Percentiles rank a stretch among this genome's conserved stretches.
Conservation (phyloP, 2,888 invertebrate genomes). For the Acleris cristana region DNA sequence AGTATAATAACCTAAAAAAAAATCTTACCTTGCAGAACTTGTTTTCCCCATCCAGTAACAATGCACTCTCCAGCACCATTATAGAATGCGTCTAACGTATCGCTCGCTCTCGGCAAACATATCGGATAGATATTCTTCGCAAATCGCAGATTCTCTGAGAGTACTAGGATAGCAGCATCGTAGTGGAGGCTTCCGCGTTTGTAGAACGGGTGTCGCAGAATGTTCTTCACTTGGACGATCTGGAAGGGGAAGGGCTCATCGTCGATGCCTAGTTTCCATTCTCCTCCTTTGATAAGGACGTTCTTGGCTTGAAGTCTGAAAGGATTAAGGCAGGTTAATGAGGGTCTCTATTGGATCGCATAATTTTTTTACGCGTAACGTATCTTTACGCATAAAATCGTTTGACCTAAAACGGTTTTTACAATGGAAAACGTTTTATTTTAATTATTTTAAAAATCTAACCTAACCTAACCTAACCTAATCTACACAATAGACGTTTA, state of each 20-base stretch:
- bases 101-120: conserved; percentile 83
- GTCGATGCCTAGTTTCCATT: conserved; percentile 92
- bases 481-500: too few species aligned
- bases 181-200: conserved; percentile 83
- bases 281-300: conserved; percentile 90
- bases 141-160: conserved; percentile 85
- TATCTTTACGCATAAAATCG: too few species aligned
- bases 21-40: conserved; percentile 88
- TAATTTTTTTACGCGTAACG: too few species aligned
- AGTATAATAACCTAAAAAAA: conserved; percentile 11
- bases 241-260: conserved; percentile 92
- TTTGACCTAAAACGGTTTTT: too few species aligned
- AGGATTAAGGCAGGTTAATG: too few species aligned
- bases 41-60: conserved; percentile 93
- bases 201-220: conserved; percentile 89
- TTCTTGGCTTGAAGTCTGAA: conserved; percentile 85
- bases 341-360: too few species aligned
- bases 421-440: too few species aligned
- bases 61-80: conserved; percentile 86
- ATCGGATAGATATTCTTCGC: conserved; percentile 90
- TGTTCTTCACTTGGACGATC: conserved; percentile 87
- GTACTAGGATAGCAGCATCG: conserved; percentile 89
- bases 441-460: too few species aligned
- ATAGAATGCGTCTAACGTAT: conserved; percentile 83
- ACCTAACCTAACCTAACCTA: too few species aligned